Evolutionary conservation across 2,113 vertebrate genomes (phyloP), one percentile per base, ranked within the genome.

Genomic region (Trogon melanurus): DNA sequence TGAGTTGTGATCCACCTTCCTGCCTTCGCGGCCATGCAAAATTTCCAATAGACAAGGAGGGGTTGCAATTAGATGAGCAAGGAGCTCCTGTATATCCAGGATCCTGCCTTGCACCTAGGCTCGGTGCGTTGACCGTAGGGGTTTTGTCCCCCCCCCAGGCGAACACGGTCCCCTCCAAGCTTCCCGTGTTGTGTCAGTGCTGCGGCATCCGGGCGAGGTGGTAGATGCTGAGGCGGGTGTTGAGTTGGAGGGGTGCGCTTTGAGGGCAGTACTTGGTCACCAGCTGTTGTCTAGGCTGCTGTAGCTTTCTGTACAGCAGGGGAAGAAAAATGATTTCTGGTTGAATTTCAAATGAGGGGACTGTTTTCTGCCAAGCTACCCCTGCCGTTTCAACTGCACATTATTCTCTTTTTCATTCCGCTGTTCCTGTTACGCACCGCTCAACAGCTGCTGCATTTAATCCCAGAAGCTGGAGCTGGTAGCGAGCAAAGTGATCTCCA

Each of bases 181-280:
- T 66, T 53, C 18, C 48, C 0, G 0, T 2, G 5, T 3, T 2
- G 27, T 17, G n/a, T 19, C 1, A 0, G 44, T 66, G 44, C 30
- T 18, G 61, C 0, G 0, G 56, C 0, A 0, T 48, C 21, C 0
- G 0, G n/a, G 8, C 17, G 7, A 27, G 50, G 41, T 13, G 30
- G 41, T 76, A 48, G 26, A 20, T 38, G 76, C 54, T 30, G 54
- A 61, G 47, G 47, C 25, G 58, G 22, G 5, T 18, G 14, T 41
- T 34, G 82, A 70, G 51, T 67, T 76, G 50, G 32, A 72, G 61
- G 57, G 48, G 1, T 29, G 38, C 2, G 0, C 54, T 94, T 69
- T 6, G 6, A 34, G 53, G 48, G n/a, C 47, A 44, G 36, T 26
- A 19, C 53, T 71, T 74, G 83, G 44, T 67, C 72, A 21, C 79